phyloP scores from a whole-genome alignment of 2,797 vertebrate genomes.

The Poecilia wingei region DNA sequence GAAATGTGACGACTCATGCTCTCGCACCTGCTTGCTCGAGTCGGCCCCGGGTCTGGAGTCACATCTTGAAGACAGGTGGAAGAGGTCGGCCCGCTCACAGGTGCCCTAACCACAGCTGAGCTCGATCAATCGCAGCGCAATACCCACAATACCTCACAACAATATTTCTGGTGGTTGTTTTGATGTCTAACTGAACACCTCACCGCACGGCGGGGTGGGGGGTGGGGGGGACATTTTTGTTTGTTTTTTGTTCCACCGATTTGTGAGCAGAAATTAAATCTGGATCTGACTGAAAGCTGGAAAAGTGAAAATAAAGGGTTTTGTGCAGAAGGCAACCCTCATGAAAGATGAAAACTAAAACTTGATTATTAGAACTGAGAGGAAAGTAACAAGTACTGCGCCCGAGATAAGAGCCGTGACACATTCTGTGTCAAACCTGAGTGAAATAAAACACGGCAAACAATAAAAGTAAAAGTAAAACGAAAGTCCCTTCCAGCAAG shows the following conservation, averaged over 20 bases:
- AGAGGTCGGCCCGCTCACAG: conserved; percentile 9
- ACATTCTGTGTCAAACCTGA: conserved; percentile 25
- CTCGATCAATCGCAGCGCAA: not conserved
- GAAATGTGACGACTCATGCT: not conserved
- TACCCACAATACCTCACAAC: not conserved
- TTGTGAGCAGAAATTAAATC: not conserved
- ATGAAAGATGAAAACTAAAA: conserved; percentile 19
- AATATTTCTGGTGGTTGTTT: conserved; percentile 6
- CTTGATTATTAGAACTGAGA: conserved; percentile 33
- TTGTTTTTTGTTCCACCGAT: not conserved
- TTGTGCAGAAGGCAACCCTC: conserved; percentile 25
- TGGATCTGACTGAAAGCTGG: conserved; percentile 23
- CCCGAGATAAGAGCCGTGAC: conserved; percentile 34
- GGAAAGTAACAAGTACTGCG: not conserved
- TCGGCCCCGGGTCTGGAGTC: not conserved
- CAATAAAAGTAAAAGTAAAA: conserved; percentile 32
- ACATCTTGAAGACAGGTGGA: conserved; percentile 5
- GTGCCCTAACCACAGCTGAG: conserved; percentile 36
- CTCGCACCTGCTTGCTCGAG: not conserved
- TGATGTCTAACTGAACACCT: not conserved
- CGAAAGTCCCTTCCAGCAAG: conserved; percentile 32
- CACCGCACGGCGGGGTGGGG: not conserved
- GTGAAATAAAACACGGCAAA: conserved; percentile 21
- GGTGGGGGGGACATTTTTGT: not conserved
- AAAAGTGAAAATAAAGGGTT: conserved; percentile 21